Base-by-base conservation (phyloP, 1,140 invertebrate species). In the Harlomillsia oculata region DNA sequence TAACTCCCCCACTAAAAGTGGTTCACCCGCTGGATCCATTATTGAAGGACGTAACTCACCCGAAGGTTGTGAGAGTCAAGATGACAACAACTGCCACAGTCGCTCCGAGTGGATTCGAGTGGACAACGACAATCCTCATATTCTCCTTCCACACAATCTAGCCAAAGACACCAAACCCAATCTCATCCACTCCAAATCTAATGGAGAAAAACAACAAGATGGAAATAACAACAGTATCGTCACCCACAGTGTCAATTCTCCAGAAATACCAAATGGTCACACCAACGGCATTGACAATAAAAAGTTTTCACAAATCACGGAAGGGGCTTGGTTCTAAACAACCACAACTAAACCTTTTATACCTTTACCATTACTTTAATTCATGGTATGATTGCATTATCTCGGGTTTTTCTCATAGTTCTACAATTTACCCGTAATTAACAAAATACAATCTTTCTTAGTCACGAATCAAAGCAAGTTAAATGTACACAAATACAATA, bases 321-420 rank as follows among this genome's bases (percentile, higher is more conserved):
- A 59, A 40, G 62, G 62, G 28, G 62, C 56, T 56, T 63, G 62
- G 62, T 63, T 63, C 25, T 63, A 54, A 59, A 55, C n/a, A n/a
- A n/a, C n/a, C n/a, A 34, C n/a, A 34, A 34, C 32, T n/a, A n/a
- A n/a, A n/a, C n/a, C 32, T 34, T 34, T n/a, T 34, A 34, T n/a
- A 9, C n/a, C 32, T 34, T 34, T 9, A n/a, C n/a, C 32, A 34
- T 34, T 34, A 9, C 32, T 34, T 34, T n/a, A 9, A n/a, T n/a
- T n/a, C n/a, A n/a, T n/a, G n/a, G n/a, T n/a, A n/a, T n/a, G n/a
- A n/a, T n/a, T n/a, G n/a, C n/a, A n/a, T n/a, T n/a, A n/a, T n/a
- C n/a, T n/a, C n/a, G n/a, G n/a, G n/a, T n/a, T n/a, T n/a, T n/a
- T n/a, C n/a, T n/a, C n/a, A n/a, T n/a, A n/a, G n/a, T n/a, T n/a